Evolutionary conservation across 2,797 vertebrate species (phyloP).

Genomic region (Helostoma temminkii): DNA sequence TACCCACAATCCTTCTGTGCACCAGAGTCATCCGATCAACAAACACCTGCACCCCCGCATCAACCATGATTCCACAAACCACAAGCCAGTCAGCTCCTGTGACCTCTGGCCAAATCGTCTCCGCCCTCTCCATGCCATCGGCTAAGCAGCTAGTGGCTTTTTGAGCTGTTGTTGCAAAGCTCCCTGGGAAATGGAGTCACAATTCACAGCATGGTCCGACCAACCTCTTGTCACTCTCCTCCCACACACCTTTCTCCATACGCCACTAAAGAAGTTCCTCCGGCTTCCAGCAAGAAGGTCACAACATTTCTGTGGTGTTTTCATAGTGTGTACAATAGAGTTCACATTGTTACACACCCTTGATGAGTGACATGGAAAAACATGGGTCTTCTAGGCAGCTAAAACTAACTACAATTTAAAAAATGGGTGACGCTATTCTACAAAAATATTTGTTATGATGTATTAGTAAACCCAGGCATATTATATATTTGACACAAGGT

Average conservation of each 20-base stretch:
- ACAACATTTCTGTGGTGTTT: slow-evolving; percentile 29
- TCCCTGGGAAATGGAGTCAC: slow-evolving; percentile 76
- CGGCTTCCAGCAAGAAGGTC: slow-evolving; percentile 68
- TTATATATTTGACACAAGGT: neutral
- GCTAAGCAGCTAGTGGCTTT: slow-evolving; percentile 71
- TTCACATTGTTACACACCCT: slow-evolving; percentile 11
- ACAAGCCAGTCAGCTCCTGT: slow-evolving; percentile 74
- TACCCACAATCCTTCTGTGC: slow-evolving; percentile 83
- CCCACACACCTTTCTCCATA: slow-evolving; percentile 77
- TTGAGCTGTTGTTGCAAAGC: slow-evolving; percentile 74
- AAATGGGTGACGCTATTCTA: neutral
- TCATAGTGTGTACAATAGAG: slow-evolving; percentile 3
- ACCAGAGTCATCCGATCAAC: slow-evolving; percentile 84
- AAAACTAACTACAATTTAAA: neutral
- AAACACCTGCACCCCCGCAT: slow-evolving; percentile 83
- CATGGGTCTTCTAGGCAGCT: slow-evolving; percentile 23
- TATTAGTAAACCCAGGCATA: neutral
- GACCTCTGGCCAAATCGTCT: slow-evolving; percentile 71
- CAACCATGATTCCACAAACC: slow-evolving; percentile 82
- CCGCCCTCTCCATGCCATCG: slow-evolving; percentile 77
- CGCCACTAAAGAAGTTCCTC: slow-evolving; percentile 86
- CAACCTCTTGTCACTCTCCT: slow-evolving; percentile 79
- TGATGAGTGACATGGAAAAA: slow-evolving; percentile 8
- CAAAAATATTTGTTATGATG: neutral
- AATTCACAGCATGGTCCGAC: slow-evolving; percentile 82